phyloP scores from a whole-genome alignment of 2,797 vertebrate species.

The Chaetophractus vellerosus region DNA sequence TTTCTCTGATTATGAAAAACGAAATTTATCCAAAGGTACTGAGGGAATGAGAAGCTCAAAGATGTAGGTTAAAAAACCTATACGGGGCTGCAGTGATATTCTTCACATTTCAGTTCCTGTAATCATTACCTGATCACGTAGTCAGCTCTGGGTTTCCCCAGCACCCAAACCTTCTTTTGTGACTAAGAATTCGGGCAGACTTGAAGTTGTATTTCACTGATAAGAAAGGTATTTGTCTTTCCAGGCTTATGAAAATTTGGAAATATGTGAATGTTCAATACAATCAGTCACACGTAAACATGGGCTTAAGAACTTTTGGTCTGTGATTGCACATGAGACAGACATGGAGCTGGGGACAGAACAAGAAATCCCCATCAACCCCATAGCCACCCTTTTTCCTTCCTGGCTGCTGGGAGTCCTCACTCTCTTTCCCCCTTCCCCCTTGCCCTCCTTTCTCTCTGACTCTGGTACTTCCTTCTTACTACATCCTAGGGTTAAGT shows the following conservation, averaged over 20 bases:
- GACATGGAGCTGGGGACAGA: neutral
- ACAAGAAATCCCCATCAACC: neutral
- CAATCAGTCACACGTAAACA: neutral
- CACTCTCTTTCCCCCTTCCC: no score
- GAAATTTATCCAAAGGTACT: neutral
- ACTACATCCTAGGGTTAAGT: neutral
- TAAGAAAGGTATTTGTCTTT: neutral
- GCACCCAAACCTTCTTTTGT: neutral
- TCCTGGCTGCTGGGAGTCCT: neutral
- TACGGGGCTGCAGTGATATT: no score
- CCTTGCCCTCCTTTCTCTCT: rapidly evolving
- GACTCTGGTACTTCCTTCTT: neutral
- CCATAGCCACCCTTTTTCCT: neutral
- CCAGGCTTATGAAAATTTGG: neutral
- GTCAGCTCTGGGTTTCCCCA: neutral
- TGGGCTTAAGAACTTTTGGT: neutral
- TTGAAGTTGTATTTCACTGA: neutral
- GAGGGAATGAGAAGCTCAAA: neutral
- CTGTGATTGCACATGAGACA: rapidly evolving
- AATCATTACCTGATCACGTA: neutral
- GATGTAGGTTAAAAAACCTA: rapidly evolving
- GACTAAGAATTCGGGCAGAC: constrained; percentile 47
- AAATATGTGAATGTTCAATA: neutral
- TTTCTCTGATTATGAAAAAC: neutral
- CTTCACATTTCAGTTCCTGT: neutral